phyloP scores from a whole-genome alignment of 2,888 invertebrate species.

The Leptura quadrifasciata region DNA sequence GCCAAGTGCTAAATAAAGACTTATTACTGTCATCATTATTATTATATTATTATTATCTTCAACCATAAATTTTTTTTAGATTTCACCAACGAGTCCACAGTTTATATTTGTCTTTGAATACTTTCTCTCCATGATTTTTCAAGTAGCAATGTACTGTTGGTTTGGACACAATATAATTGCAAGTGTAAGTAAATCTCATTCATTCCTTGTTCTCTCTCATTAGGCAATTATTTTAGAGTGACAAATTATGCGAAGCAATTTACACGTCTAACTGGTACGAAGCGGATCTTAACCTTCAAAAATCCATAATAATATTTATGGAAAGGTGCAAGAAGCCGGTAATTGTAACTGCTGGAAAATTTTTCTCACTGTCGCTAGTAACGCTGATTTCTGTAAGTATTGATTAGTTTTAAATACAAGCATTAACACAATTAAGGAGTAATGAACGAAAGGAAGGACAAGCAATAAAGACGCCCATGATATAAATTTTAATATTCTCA shows the following conservation, averaged over 20 bases:
- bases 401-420: background rate
- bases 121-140: conserved; percentile 9
- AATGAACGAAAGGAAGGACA: too few species aligned
- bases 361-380: conserved; percentile 19
- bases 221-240: conserved; percentile 34
- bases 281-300: conserved; percentile 13
- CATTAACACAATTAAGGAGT: too few species aligned
- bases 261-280: conserved; percentile 41
- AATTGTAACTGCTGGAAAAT: conserved; percentile 21
- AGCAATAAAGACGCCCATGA: too few species aligned
- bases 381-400: conserved; percentile 23
- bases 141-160: conserved; percentile 38
- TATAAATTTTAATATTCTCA: too few species aligned
- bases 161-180: conserved; percentile 30
- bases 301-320: conserved; percentile 34
- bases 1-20: too few species aligned
- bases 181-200: conserved; percentile 12
- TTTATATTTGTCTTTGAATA: conserved; percentile 18
- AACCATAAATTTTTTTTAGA: too few species aligned
- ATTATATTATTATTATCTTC: too few species aligned
- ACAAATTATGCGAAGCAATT: conserved; percentile 5
- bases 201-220: background rate
- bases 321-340: conserved; percentile 35
- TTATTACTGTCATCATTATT: too few species aligned
- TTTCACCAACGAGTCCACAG: background rate